Conservation (phyloP, 2,797 vertebrate species). For the Alosa sapidissima region DNA sequence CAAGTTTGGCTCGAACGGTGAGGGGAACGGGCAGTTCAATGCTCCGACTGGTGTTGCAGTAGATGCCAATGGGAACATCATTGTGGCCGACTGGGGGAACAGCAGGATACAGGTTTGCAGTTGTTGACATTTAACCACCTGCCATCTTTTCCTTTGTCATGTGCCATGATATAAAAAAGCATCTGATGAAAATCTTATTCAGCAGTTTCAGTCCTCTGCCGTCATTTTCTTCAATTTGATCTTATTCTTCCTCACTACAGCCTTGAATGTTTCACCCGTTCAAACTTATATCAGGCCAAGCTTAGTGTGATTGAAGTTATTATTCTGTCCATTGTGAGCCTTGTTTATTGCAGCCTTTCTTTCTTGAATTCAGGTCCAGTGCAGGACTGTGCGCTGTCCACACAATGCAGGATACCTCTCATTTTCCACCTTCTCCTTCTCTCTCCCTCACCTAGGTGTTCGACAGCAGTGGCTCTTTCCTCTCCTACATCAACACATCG, state of each 20-base stretch:
- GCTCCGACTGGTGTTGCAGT: conserved; percentile 96
- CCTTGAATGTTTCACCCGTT: too few relatives aligned
- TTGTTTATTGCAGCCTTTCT: not conserved
- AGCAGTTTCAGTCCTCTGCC: too few relatives aligned
- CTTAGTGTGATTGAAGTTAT: not conserved
- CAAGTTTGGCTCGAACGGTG: conserved; percentile 97
- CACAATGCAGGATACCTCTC: too few relatives aligned
- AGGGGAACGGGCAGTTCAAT: conserved; percentile 98
- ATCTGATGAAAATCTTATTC: too few relatives aligned
- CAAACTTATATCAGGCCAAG: too few relatives aligned
- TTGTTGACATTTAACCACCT: not conserved
- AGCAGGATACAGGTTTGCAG: conserved; percentile 91
- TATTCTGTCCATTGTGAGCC: not conserved
- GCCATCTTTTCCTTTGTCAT: not conserved
- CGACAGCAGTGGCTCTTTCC: conserved; percentile 93
- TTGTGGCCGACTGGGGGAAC: conserved; percentile 97
- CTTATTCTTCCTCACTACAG: not conserved
- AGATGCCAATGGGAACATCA: conserved; percentile 94
- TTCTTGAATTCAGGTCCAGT: too few relatives aligned
- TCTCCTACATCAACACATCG: conserved; percentile 98
- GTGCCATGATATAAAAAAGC: not conserved
- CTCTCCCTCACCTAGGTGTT: conserved; percentile 81
- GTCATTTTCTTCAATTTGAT: not conserved
- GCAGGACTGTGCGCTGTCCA: too few relatives aligned
- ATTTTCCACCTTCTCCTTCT: not conserved